Evolutionary conservation across 2,888 invertebrate genomes (phyloP).

Genomic region (Aplocera efformata): DNA sequence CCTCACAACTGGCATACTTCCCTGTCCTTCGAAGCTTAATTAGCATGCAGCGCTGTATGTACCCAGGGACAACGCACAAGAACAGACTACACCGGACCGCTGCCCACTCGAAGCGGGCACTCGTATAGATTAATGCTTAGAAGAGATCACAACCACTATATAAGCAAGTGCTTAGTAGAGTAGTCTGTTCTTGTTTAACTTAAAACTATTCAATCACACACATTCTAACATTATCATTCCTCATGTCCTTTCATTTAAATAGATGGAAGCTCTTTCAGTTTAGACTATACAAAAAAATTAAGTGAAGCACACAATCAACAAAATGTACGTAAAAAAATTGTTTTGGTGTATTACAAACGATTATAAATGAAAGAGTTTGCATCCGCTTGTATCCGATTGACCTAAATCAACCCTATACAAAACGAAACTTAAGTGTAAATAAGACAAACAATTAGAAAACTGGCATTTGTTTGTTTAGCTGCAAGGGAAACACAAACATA

Average conservation of each 20-base stretch:
- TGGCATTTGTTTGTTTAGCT: constrained; percentile 34
- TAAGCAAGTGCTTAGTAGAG: too few species aligned
- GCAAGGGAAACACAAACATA: constrained; percentile 4
- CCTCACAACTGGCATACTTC: constrained; percentile 60
- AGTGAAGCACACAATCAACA: too few species aligned
- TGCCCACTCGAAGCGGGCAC: too few species aligned
- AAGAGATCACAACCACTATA: constrained; percentile 2
- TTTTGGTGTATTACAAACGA: too few species aligned
- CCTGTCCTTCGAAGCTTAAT: constrained; percentile 71
- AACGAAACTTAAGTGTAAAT: constrained; percentile 49
- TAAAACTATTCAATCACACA: constrained; percentile 62
- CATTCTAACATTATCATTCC: constrained; percentile 70
- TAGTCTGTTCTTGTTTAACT: constrained; percentile 39
- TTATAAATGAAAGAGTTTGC: constrained; percentile 21
- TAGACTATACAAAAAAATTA: neutral
- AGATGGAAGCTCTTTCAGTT: constrained; percentile 17
- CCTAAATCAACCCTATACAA: constrained; percentile 35
- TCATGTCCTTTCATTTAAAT: constrained; percentile 46
- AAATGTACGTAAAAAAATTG: too few species aligned
- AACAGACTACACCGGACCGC: constrained; percentile 26
- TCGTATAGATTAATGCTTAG: constrained; percentile 2
- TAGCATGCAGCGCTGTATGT: constrained; percentile 60
- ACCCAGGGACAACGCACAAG: constrained; percentile 47
- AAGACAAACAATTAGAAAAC: constrained; percentile 55
- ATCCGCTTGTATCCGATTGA: constrained; percentile 17